Evolutionary conservation across 2,888 invertebrate genomes (phyloP), one percentile per base, ranked within the genome.

Genomic region (Mesoligia furuncula): DNA sequence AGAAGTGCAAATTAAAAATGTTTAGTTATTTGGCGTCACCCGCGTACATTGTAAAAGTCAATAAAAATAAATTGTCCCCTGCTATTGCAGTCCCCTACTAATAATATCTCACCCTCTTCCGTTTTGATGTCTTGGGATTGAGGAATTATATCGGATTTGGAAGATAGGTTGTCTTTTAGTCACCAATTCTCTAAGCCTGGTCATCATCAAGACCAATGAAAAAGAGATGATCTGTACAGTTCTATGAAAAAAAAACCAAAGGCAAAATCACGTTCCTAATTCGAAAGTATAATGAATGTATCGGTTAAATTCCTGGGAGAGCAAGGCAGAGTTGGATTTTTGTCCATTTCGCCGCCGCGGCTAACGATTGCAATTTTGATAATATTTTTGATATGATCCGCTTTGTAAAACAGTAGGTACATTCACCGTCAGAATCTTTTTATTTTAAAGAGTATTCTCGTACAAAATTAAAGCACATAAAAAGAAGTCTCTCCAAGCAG

Each of bases 401-500:
- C 20, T 24, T 9, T 51, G 2, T 45, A 42, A 48, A 61, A 11
- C 39, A 61, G 57, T 59, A n/a, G 2, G 24, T 27, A 48, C 1
- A 9, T 20, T 24, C 11, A 39, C 15, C 24, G 9, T 59, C 36
- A 69, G 59, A 17, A 36, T 69, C 4, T 59, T 69, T 69, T 45
- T 31, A 75, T 73, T 79, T 62, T 51, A 42, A 62, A 73, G n/a
- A 59, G 27, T 54, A 54, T 61, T 42, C 27, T 61, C 57, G n/a
- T 73, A 71, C 57, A 61, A 85, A 79, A 85, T 82, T 77, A 78
- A 69, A 73, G 72, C 73, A 67, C 48, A 84, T 85, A 79, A 85
- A 85, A 83, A 85, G 66, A 87, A 88, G 88, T 87, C 87, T 83
- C 85, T 90, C 88, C 84, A 81, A 86, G 84, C 73, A 75, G 57